Base-by-base conservation (phyloP, 2,113 vertebrate species). In the Gulo gulo region DNA sequence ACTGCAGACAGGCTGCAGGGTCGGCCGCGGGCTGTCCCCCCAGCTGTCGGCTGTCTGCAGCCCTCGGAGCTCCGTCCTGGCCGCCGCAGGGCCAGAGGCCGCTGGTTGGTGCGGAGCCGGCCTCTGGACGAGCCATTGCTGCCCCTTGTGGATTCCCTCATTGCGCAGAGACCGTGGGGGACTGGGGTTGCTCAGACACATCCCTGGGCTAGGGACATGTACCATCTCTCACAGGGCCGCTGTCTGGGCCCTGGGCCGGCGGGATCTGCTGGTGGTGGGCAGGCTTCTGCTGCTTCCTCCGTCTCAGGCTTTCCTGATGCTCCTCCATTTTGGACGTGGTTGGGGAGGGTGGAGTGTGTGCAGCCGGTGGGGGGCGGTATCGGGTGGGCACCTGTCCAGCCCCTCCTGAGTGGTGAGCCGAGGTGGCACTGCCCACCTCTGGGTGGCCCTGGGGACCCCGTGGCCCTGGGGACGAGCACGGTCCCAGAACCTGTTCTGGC, bases 1-100 rank as follows among this genome's bases (percentile, higher is more conserved):
- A 13, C 23, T 39, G 2, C 45, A 24, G 82, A 3, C 0, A 2
- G 42, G 42, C n/a, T 7, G 7, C 29, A 2, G 5, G 23, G 69
- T 16, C 14, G 45, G 39, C 50, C 15, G 13, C 3, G 13, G 50
- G 50, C 36, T 23, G 23, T 23, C 4, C 23, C 55, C 50, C 34
- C 18, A 2, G 18, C 63, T 3, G 3, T 8, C 31, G 1, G 11
- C 24, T 4, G 6, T 61, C 34, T 6, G 3, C 0, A 2, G 24
- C 24, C 65, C 24, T 81, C 52, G 1, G 81, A 26, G 2, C 52
- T 73, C 85, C 15, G 0, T 15, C 24, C 21, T 4, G 24, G 24
- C 7, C 34, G 42, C 42, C 39, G 15, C 21, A 20, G n/a, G 47
- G 47, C 23, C 23, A 20, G 47, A 23, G 34, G 34, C 84, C 20